These are phyloP conservation scores for Herpetotheres cachinnans DNA, from an alignment of 2,113 vertebrate genomes.

Conservation along the genomic window DNA sequence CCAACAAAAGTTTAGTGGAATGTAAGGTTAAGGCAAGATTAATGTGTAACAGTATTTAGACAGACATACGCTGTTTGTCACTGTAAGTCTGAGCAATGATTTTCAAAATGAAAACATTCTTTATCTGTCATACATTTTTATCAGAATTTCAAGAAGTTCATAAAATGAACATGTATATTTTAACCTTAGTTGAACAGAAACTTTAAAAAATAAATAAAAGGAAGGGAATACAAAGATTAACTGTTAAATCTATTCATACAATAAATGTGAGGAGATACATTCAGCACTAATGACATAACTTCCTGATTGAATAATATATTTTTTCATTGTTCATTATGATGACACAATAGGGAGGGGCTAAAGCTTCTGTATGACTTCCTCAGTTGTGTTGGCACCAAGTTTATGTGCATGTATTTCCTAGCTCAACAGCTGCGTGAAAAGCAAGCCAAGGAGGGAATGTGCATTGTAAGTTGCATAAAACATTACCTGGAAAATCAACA, in stretches of 20 bases:
- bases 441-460: not conserved
- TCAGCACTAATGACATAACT: not conserved
- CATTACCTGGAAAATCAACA: not conserved
- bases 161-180: not conserved
- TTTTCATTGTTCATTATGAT: not conserved
- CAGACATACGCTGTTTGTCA: constrained; percentile 34
- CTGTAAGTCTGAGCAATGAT: not conserved
- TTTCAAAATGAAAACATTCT: constrained; percentile 47
- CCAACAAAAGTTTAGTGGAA: not conserved
- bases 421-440: not conserved
- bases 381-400: not conserved
- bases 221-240: not conserved
- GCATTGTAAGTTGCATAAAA: not conserved
- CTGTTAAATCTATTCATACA: not conserved
- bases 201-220: not conserved
- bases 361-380: not conserved
- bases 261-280: not conserved
- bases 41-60: not conserved
- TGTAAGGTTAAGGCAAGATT: constrained; percentile 12
- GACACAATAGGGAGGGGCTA: not conserved
- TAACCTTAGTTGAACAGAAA: not conserved
- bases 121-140: not conserved
- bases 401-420: not conserved
- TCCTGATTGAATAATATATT: not conserved
- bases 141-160: not conserved